phyloP scores from a whole-genome alignment of 2,888 invertebrate genomes.

The Mythimna vitellina region DNA sequence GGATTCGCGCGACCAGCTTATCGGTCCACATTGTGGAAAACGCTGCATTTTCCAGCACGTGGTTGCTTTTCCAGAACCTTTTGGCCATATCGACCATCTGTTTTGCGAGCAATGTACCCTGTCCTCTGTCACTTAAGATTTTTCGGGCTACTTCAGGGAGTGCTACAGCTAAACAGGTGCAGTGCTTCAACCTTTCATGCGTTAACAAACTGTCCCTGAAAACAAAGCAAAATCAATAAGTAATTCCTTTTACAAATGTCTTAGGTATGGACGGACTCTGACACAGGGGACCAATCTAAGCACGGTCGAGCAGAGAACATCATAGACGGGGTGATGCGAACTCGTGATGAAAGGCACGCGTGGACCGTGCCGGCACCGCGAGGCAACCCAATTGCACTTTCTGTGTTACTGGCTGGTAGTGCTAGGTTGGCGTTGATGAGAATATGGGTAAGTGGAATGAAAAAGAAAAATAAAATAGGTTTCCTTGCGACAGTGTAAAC shows the following conservation, averaged over 20 bases:
- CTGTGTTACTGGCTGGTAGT: slow-evolving; percentile 89
- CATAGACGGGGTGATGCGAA: slow-evolving; percentile 93
- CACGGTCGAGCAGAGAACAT: slow-evolving; percentile 92
- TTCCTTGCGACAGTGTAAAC: not conserved
- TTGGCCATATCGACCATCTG: too few relatives aligned
- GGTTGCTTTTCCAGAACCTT: too few relatives aligned
- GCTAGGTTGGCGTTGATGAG: slow-evolving; percentile 91
- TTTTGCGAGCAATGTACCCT: too few relatives aligned
- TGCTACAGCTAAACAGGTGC: too few relatives aligned
- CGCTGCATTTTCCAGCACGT: too few relatives aligned
- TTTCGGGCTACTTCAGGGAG: too few relatives aligned
- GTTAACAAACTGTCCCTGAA: too few relatives aligned
- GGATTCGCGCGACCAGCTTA: too few relatives aligned
- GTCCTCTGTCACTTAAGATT: too few relatives aligned
- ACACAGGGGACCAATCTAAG: slow-evolving; percentile 82
- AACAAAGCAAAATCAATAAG: not conserved
- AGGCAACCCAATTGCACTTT: slow-evolving; percentile 91
- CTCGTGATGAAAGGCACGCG: slow-evolving; percentile 94
- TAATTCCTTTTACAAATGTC: not conserved
- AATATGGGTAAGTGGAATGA: slow-evolving; percentile 91
- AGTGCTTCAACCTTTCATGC: too few relatives aligned
- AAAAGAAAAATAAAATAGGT: not conserved
- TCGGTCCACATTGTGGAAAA: too few relatives aligned
- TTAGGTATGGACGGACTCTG: slow-evolving; percentile 92
- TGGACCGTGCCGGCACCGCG: slow-evolving; percentile 93